These are phyloP conservation scores for Petrocephalus sullivani DNA, from an alignment of 2,797 vertebrate species.

Conservation along the genomic window DNA sequence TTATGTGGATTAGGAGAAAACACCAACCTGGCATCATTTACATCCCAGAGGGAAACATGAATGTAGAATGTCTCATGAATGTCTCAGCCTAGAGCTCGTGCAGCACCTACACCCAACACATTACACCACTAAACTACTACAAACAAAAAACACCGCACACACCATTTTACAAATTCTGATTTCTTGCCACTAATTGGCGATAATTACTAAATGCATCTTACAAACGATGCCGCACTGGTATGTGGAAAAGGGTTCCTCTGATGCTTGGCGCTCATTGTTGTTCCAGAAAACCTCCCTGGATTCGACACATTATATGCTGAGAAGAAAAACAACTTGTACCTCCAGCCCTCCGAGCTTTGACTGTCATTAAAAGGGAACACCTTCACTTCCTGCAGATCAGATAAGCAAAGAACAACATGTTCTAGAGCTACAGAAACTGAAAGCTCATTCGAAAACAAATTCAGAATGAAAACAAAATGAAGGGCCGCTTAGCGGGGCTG, in stretches of 20 bases:
- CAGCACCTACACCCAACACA: not conserved
- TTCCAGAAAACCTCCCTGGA: not conserved
- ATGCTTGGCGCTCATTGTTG: not conserved
- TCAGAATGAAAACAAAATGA: slow-evolving; percentile 42
- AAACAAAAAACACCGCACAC: not conserved
- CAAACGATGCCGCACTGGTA: not conserved
- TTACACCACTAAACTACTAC: not conserved
- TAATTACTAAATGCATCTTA: not conserved
- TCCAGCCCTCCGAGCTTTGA: slow-evolving; percentile 28
- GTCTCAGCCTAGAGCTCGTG: not conserved
- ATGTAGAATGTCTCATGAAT: slow-evolving; percentile 18
- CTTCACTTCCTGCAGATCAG: slow-evolving; percentile 47
- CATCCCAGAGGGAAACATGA: slow-evolving; percentile 47
- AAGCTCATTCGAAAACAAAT: not conserved
- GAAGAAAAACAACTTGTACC: slow-evolving; percentile 27
- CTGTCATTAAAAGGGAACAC: slow-evolving; percentile 17
- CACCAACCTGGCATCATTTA: slow-evolving; percentile 51
- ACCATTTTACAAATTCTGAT: not conserved
- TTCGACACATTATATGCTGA: slow-evolving; percentile 13
- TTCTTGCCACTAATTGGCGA: not conserved
- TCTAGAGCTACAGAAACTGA: not conserved
- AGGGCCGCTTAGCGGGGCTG: slow-evolving; percentile 40
- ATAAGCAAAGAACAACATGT: slow-evolving; percentile 30
- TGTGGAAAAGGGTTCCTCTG: not conserved
- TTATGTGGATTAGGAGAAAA: slow-evolving; percentile 49